Percentiles rank a stretch among this genome's conserved stretches.
These are phyloP conservation scores for Phataginus tricuspis DNA, from an alignment of 2,797 vertebrate genomes.

Conservation along the genomic window DNA sequence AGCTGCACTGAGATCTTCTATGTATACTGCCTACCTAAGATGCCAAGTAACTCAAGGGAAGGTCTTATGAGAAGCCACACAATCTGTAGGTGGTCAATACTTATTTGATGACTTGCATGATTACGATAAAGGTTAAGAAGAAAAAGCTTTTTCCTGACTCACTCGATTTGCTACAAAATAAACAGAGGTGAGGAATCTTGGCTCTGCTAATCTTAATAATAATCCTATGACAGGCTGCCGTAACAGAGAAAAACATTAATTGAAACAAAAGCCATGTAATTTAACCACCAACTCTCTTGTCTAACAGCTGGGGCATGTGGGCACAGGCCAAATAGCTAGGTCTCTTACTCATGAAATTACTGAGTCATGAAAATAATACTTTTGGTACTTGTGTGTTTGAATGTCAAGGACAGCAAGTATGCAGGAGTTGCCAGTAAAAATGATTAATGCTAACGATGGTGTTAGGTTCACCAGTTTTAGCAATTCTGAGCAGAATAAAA, in stretches of 20 bases:
- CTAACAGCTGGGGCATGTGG: constrained; percentile 55
- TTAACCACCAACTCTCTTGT: constrained; percentile 38
- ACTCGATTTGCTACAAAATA: constrained; percentile 35
- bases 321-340: constrained; percentile 45
- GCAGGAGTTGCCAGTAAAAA: constrained; percentile 56
- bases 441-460: constrained; percentile 53
- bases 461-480: constrained; percentile 51
- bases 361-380: constrained; percentile 62
- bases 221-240: background rate
- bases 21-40: background rate
- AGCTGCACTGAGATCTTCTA: background rate
- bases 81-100: background rate
- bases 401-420: constrained; percentile 43
- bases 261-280: background rate
- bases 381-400: constrained; percentile 45
- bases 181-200: background rate
- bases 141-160: background rate
- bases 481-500: constrained; percentile 8
- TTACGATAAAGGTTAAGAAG: background rate
- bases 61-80: background rate
- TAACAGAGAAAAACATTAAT: constrained; percentile 36
- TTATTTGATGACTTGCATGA: background rate
- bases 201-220: background rate
- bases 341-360: constrained; percentile 58
- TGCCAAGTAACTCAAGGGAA: background rate